phyloP scores from a whole-genome alignment of 2,113 vertebrate species.

The Scomber scombrus region DNA sequence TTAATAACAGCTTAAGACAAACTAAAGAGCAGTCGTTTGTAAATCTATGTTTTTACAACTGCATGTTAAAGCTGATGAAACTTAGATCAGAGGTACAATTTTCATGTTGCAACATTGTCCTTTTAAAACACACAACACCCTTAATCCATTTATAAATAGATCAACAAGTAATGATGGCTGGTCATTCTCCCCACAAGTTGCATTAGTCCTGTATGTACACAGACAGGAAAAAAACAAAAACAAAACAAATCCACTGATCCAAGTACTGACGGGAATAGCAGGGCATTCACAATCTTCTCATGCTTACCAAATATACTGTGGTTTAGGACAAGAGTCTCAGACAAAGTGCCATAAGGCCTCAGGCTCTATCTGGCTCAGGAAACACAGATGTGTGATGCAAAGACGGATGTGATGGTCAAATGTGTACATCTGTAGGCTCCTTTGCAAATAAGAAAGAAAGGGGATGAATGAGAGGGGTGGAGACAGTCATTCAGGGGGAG shows the following conservation, averaged over 20 bases:
- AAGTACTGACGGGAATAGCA: constrained; percentile 44
- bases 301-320: constrained; percentile 62
- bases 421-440: constrained; percentile 74
- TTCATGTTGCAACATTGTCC: constrained; percentile 57
- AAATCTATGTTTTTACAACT: constrained; percentile 62
- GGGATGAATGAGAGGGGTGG: constrained; percentile 3
- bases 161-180: constrained; percentile 56
- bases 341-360: constrained; percentile 51
- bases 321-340: constrained; percentile 70
- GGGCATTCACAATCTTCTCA: constrained; percentile 63
- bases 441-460: constrained; percentile 56
- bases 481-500: constrained; percentile 25
- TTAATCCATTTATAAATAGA: constrained; percentile 77
- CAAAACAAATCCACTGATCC: constrained; percentile 35
- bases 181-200: constrained; percentile 66
- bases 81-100: constrained; percentile 59
- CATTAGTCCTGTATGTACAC: constrained; percentile 65
- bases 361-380: constrained; percentile 58
- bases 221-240: constrained; percentile 38
- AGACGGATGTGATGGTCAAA: constrained; percentile 7
- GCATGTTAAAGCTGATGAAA: constrained; percentile 70
- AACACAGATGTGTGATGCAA: not conserved
- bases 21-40: constrained; percentile 49
- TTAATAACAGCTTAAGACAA: constrained; percentile 68
- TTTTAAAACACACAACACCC: constrained; percentile 71